Conservation (phyloP, 2,888 invertebrate genomes). For the Mythimna loreyi region DNA sequence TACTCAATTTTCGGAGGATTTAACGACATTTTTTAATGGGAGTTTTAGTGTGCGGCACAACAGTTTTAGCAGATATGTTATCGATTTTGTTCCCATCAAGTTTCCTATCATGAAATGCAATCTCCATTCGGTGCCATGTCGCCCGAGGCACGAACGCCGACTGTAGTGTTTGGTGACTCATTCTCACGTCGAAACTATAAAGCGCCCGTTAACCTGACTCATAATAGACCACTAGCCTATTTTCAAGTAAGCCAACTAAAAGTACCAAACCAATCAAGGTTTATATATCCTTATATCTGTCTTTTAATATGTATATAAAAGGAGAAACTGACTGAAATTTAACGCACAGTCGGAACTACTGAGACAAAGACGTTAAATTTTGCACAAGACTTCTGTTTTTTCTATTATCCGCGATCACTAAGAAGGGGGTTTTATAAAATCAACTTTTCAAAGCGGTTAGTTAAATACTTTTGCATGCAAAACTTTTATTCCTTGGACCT, state of each 20-base stretch:
- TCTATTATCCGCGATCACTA: too few relatives aligned
- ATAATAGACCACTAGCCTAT: slow-evolving; percentile 44
- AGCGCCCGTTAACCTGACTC: slow-evolving; percentile 60
- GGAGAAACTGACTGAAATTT: too few relatives aligned
- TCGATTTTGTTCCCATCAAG: slow-evolving; percentile 69
- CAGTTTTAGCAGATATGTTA: slow-evolving; percentile 51
- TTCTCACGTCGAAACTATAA: slow-evolving; percentile 65
- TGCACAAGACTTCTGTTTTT: too few relatives aligned
- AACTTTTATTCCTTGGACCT: too few relatives aligned
- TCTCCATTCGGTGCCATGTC: slow-evolving; percentile 78
- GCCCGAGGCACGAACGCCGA: slow-evolving; percentile 76
- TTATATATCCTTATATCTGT: slow-evolving; percentile 4
- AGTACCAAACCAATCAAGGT: slow-evolving; percentile 20
- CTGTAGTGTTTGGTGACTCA: slow-evolving; percentile 72
- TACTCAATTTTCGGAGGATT: slow-evolving; percentile 61
- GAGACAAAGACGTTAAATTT: too few relatives aligned
- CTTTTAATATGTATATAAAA: slow-evolving; percentile 4
- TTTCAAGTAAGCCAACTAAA: slow-evolving; percentile 30
- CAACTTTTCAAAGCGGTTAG: too few relatives aligned
- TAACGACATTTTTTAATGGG: slow-evolving; percentile 55
- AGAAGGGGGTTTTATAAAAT: too few relatives aligned
- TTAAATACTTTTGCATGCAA: too few relatives aligned
- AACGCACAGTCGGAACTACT: too few relatives aligned
- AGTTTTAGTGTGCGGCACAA: slow-evolving; percentile 35
- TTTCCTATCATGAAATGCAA: slow-evolving; percentile 78